A percentile compares a stretch with the other conserved stretches of the same genome.
Evolutionary conservation across 2,113 vertebrate genomes (phyloP).

Genomic region (Hucho hucho): DNA sequence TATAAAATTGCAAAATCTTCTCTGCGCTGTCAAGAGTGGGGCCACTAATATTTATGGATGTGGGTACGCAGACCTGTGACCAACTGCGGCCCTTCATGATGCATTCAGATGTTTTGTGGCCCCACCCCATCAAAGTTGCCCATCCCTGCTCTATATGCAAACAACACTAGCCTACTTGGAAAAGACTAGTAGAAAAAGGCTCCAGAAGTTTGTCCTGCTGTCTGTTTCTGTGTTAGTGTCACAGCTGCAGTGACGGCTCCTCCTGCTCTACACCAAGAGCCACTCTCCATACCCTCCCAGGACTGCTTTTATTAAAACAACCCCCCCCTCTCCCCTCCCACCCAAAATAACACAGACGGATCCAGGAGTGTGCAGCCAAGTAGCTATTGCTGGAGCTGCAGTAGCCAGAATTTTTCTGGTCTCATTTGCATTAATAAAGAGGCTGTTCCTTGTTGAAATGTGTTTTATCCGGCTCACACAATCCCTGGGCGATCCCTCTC

Average conservation of each 20-base stretch:
- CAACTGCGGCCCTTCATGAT: no score
- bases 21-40: no score
- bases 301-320: conserved; percentile 82
- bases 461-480: conserved; percentile 98
- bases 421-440: conserved; percentile 99
- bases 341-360: conserved; percentile 77
- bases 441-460: conserved; percentile 99
- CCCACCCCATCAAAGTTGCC: no score
- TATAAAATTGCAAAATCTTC: no score
- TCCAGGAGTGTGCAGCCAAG: conserved; percentile 85
- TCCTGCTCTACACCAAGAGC: conserved; percentile 55
- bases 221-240: conserved; percentile 18
- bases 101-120: no score
- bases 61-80: no score
- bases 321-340: conserved; percentile 11
- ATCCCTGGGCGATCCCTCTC: conserved; percentile 95
- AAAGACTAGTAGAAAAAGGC: background rate
- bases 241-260: conserved; percentile 69
- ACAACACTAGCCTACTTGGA: no score
- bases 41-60: no score
- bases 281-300: conserved; percentile 29
- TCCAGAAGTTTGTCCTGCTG: background rate
- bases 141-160: no score
- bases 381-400: conserved; percentile 72
- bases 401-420: conserved; percentile 80